A percentile compares a stretch with the other conserved stretches of the same genome.
These are phyloP conservation scores for Timema cristinae DNA, from an alignment of 2,888 invertebrate genomes.

Conservation along the genomic window DNA sequence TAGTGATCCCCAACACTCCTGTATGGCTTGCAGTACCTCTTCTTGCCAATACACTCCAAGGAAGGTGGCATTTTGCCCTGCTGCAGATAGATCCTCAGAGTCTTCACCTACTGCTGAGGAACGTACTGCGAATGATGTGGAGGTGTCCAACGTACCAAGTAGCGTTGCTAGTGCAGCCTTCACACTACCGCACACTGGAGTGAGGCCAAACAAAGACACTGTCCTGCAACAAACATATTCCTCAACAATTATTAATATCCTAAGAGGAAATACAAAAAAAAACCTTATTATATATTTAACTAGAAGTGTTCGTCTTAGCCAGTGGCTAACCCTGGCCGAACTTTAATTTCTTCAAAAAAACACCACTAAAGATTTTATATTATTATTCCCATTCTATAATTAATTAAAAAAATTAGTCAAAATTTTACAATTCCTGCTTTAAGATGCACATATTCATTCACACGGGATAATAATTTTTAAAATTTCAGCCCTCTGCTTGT, in stretches of 20 bases:
- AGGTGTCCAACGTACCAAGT: slow-evolving; percentile 23
- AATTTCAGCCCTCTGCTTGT: too few relatives aligned
- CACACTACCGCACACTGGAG: slow-evolving; percentile 43
- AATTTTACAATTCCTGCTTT: too few relatives aligned
- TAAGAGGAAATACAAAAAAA: not conserved
- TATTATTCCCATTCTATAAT: too few relatives aligned
- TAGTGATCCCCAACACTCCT: slow-evolving; percentile 78
- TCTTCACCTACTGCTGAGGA: slow-evolving; percentile 76
- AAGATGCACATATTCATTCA: too few relatives aligned
- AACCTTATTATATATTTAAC: too few relatives aligned
- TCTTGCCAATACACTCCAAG: slow-evolving; percentile 51
- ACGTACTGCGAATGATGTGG: slow-evolving; percentile 53
- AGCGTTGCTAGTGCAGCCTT: slow-evolving; percentile 41
- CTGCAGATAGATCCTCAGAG: slow-evolving; percentile 71
- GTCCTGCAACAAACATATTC: slow-evolving; percentile 27
- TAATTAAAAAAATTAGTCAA: too few relatives aligned
- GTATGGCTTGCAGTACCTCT: slow-evolving; percentile 56
- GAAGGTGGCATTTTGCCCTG: slow-evolving; percentile 79
- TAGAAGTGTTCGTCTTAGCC: too few relatives aligned
- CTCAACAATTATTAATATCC: not conserved
- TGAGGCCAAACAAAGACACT: slow-evolving; percentile 26
- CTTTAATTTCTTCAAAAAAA: too few relatives aligned
- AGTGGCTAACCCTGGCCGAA: too few relatives aligned
- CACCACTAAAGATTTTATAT: too few relatives aligned
- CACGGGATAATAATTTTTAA: too few relatives aligned